Evolutionary conservation across 2,113 vertebrate genomes (phyloP).

Genomic region (Sinocyclocheilus grahami): DNA sequence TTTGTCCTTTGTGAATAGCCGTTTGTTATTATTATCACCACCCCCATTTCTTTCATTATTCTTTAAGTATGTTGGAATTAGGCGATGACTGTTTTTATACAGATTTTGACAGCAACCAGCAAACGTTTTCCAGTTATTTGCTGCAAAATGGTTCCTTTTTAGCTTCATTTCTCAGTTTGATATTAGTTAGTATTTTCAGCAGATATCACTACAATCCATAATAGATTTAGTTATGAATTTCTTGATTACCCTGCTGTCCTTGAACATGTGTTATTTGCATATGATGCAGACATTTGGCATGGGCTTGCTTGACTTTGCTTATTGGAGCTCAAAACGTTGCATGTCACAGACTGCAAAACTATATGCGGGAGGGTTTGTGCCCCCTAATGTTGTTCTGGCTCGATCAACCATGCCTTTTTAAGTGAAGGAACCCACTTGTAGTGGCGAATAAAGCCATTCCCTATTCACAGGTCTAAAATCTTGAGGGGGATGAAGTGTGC

Average conservation of each 20-base stretch:
- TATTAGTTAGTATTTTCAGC: not conserved
- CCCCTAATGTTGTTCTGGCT: not conserved
- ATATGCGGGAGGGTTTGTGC: not conserved
- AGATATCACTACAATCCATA: not conserved
- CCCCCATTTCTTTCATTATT: not conserved
- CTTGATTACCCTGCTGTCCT: not conserved
- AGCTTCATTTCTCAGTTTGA: not conserved
- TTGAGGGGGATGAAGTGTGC: constrained; percentile 46
- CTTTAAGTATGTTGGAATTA: not conserved
- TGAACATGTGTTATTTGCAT: not conserved
- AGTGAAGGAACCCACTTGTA: not conserved
- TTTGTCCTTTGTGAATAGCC: not conserved
- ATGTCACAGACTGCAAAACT: not conserved
- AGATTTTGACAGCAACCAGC: not conserved
- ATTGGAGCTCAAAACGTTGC: not conserved
- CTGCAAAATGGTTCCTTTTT: not conserved
- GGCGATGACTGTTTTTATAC: not conserved
- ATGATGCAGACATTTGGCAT: not conserved
- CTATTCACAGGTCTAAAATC: constrained; percentile 13
- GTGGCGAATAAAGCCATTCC: constrained; percentile 26
- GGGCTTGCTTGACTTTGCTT: not conserved
- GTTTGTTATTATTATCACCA: not conserved
- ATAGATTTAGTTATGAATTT: not conserved
- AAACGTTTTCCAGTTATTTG: not conserved
- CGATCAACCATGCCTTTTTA: not conserved